These are phyloP conservation scores for Myotis daubentonii DNA, from an alignment of 2,797 vertebrate genomes.

Conservation along the genomic window DNA sequence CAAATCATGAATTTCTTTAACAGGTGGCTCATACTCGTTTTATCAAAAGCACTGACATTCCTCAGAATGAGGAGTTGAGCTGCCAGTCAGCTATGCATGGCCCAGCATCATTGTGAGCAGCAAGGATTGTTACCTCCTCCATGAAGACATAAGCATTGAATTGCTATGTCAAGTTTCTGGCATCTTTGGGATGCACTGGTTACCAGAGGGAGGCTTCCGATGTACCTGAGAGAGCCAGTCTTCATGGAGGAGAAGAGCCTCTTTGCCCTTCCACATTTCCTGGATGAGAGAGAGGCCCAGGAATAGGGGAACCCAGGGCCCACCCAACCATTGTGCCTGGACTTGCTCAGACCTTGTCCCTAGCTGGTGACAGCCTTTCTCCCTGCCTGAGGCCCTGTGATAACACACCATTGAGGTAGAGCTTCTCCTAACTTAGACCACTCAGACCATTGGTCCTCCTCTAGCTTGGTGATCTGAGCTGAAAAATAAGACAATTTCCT, in stretches of 20 bases:
- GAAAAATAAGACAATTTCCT: background rate
- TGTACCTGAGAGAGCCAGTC: background rate
- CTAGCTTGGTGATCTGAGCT: background rate
- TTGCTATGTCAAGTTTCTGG: accelerated
- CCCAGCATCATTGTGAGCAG: background rate
- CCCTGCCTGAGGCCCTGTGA: background rate
- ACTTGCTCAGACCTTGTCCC: background rate
- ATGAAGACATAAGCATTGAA: background rate
- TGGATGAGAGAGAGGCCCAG: background rate
- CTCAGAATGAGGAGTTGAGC: background rate
- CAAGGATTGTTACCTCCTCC: background rate
- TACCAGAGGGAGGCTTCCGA: background rate
- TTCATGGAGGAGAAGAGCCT: background rate
- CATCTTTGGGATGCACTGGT: background rate
- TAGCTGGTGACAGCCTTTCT: background rate
- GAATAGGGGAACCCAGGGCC: background rate
- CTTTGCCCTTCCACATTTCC: background rate
- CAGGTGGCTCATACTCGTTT: background rate
- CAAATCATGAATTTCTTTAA: slow-evolving; percentile 52
- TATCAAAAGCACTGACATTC: background rate
- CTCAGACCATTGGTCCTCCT: background rate
- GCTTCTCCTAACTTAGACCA: background rate
- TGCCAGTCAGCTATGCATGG: background rate
- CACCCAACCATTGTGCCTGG: background rate
- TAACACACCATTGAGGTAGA: accelerated